These are phyloP conservation scores for Ancistrus triradiatus DNA, from an alignment of 2,113 vertebrate genomes.

Conservation along the genomic window DNA sequence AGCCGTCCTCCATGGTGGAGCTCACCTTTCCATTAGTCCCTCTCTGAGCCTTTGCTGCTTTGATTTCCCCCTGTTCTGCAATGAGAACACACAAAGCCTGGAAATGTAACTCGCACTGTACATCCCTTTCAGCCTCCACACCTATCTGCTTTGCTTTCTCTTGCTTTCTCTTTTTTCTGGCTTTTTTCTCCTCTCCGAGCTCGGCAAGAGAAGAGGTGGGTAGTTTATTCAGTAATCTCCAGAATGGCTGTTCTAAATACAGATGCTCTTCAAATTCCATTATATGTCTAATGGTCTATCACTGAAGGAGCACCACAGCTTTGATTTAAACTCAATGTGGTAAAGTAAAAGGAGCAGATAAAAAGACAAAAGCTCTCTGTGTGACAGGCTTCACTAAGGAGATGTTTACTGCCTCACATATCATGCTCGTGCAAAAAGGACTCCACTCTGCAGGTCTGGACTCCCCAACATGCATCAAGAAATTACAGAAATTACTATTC, in stretches of 20 bases:
- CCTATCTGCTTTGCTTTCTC: slow-evolving; percentile 50
- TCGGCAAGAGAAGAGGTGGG: slow-evolving; percentile 50
- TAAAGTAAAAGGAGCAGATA: slow-evolving; percentile 31
- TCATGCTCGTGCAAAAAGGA: slow-evolving; percentile 33
- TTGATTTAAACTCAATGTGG: slow-evolving; percentile 45
- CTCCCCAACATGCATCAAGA: slow-evolving; percentile 21
- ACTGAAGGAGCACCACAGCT: slow-evolving; percentile 48
- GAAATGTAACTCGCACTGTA: slow-evolving; percentile 50
- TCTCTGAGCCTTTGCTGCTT: slow-evolving; percentile 29
- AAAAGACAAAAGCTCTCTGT: slow-evolving; percentile 28
- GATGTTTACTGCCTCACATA: slow-evolving; percentile 41
- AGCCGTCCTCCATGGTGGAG: slow-evolving; percentile 38
- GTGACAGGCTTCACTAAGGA: slow-evolving; percentile 43
- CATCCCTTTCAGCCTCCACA: slow-evolving; percentile 53
- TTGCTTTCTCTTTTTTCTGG: slow-evolving; percentile 48
- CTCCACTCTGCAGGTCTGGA: slow-evolving; percentile 22
- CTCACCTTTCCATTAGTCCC: slow-evolving; percentile 41
- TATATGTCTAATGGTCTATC: slow-evolving; percentile 54
- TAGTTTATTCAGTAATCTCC: slow-evolving; percentile 55
- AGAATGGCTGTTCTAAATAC: slow-evolving; percentile 57
- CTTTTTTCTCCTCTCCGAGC: slow-evolving; percentile 35
- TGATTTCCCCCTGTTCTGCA: slow-evolving; percentile 51
- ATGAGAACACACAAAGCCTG: slow-evolving; percentile 52
- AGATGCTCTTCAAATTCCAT: slow-evolving; percentile 58
- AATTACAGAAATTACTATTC: slow-evolving; percentile 10